These are phyloP conservation scores for Tautogolabrus adspersus DNA, from an alignment of 2,113 vertebrate genomes.

Conservation along the genomic window DNA sequence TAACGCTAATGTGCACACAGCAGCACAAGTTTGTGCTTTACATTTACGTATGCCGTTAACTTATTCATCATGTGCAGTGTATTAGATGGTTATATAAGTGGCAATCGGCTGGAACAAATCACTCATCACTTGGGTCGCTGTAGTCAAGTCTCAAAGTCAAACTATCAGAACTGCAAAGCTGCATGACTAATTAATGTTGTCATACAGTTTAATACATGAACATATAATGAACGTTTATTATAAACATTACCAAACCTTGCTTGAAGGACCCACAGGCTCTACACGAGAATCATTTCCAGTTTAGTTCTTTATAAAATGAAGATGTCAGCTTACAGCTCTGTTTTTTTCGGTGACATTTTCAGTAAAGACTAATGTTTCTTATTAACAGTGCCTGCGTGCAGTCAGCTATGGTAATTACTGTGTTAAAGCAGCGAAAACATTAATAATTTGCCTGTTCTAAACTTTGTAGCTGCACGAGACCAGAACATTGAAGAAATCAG, in stretches of 20 bases:
- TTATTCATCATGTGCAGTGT: not conserved
- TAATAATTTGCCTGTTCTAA: constrained; percentile 37
- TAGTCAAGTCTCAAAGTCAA: not conserved
- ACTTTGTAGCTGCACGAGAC: constrained; percentile 16
- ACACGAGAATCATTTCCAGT: not conserved
- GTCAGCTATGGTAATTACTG: constrained; percentile 31
- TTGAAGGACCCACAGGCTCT: not conserved
- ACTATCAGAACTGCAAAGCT: not conserved
- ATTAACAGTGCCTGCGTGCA: constrained; percentile 2
- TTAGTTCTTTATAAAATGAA: not conserved
- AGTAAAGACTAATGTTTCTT: constrained; percentile 20
- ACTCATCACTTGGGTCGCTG: not conserved
- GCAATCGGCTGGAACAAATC: constrained; percentile 1
- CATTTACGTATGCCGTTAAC: not conserved
- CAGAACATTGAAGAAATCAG: constrained; percentile 40
- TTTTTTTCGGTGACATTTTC: constrained; percentile 17
- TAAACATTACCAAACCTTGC: not conserved
- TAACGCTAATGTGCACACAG: not conserved
- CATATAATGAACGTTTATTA: not conserved
- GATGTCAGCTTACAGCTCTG: not conserved
- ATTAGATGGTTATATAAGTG: not conserved
- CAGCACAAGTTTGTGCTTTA: not conserved
- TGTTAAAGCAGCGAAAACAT: constrained; percentile 3
- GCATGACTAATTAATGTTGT: not conserved
- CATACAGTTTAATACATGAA: not conserved